A percentile compares a stretch with the other conserved stretches of the same genome.
These are phyloP conservation scores for Sebastes melanostomus DNA, from an alignment of 2,797 vertebrate species.

Conservation along the genomic window DNA sequence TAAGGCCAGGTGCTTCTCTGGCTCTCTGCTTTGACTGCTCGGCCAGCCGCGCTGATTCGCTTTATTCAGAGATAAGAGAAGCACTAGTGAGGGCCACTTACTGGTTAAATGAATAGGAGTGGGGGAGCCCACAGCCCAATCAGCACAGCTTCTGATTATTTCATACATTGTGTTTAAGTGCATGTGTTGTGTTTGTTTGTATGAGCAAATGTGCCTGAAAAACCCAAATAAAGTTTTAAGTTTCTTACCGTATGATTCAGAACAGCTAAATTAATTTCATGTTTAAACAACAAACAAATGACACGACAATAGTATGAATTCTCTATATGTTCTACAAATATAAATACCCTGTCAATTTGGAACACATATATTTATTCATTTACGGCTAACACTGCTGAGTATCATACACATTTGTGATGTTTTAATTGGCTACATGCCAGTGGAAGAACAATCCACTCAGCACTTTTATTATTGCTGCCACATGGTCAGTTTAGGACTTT, in stretches of 20 bases:
- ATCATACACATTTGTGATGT: too few species aligned
- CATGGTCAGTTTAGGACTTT: too few species aligned
- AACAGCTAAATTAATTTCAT: not conserved
- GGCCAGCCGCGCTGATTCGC: constrained; percentile 70
- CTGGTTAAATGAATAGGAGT: constrained; percentile 51
- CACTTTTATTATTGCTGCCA: too few species aligned
- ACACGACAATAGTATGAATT: not conserved
- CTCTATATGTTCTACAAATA: not conserved
- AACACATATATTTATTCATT: too few species aligned
- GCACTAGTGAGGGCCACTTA: constrained; percentile 64
- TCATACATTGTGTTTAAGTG: not conserved
- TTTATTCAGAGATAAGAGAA: constrained; percentile 75
- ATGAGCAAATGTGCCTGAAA: not conserved
- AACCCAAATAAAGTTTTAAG: not conserved
- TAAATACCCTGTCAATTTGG: not conserved
- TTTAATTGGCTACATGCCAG: too few species aligned
- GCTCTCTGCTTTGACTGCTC: constrained; percentile 71
- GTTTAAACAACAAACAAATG: not conserved
- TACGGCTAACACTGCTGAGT: too few species aligned
- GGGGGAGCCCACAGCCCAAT: constrained; percentile 43
- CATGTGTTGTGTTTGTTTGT: constrained; percentile 5
- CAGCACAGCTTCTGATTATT: constrained; percentile 45
- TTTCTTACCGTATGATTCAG: not conserved
- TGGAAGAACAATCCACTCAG: too few species aligned
- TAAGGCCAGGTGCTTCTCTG: constrained; percentile 80